These are phyloP conservation scores for human DNA, from an alignment of 2,113 vertebrate genomes.

Conservation along the genomic window GRCh38 chr11:131332001-131332500, in stretches of 20 bases:
- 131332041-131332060: conserved; percentile 52
- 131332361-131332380: conserved; percentile 76
- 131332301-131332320: conserved; percentile 85
- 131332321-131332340: conserved; percentile 82
- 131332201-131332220: conserved; percentile 82
- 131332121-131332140: conserved; percentile 44
- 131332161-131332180: conserved; percentile 48
- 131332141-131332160: conserved; percentile 63
- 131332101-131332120: background rate
- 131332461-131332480: conserved; percentile 73
- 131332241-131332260: conserved; percentile 82
- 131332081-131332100: background rate
- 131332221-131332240: conserved; percentile 83
- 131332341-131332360: conserved; percentile 77
- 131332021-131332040: conserved; percentile 48
- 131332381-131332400: conserved; percentile 81
- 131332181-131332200: conserved; percentile 68
- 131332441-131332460: conserved; percentile 78
- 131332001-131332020: conserved; percentile 65
- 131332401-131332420: conserved; percentile 82
- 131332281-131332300: conserved; percentile 82
- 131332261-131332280: conserved; percentile 80
- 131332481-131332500: conserved; percentile 46
- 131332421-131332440: conserved; percentile 63
- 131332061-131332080: conserved; percentile 58